Conservation (phyloP, 2,797 vertebrate species). For the Rhynchotus rufescens region DNA sequence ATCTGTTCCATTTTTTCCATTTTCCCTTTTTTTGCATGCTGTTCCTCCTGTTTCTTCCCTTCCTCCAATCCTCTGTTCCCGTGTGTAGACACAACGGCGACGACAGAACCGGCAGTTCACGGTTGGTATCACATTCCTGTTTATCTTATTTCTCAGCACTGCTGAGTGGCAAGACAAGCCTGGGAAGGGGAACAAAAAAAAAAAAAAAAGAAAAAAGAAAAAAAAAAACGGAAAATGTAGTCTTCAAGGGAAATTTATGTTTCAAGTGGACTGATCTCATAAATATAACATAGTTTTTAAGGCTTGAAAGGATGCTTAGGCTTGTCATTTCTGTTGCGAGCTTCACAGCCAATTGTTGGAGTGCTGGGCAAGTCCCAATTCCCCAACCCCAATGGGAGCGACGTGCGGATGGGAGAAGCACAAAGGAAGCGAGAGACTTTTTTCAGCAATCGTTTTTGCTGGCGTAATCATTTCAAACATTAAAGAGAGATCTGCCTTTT, state of each 20-base stretch:
- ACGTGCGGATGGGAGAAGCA: too few species aligned
- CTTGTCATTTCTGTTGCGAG: constrained; percentile 72
- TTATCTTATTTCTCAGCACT: constrained; percentile 82
- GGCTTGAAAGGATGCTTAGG: constrained; percentile 64
- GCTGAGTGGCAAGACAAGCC: constrained; percentile 85
- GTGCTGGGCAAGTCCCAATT: not conserved
- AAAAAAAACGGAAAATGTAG: constrained; percentile 34
- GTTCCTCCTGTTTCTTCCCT: constrained; percentile 97
- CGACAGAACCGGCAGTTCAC: constrained; percentile 98
- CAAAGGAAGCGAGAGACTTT: not conserved
- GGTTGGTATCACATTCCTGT: constrained; percentile 97
- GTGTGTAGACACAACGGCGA: constrained; percentile 98
- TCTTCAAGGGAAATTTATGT: constrained; percentile 74
- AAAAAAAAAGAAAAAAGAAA: not conserved
- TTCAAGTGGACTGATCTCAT: constrained; percentile 55
- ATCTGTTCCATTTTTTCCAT: constrained; percentile 89
- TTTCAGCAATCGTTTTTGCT: accelerated
- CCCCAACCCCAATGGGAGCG: not conserved
- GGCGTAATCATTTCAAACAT: not conserved
- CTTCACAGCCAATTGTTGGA: not conserved
- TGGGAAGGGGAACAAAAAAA: constrained; percentile 63
- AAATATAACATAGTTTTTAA: constrained; percentile 21
- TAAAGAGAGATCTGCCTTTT: not conserved
- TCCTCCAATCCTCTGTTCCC: constrained; percentile 92
- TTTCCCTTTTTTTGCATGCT: constrained; percentile 98